Evolutionary conservation across 2,888 invertebrate species (phyloP).

Genomic region (Tricholauxania praeusta): DNA sequence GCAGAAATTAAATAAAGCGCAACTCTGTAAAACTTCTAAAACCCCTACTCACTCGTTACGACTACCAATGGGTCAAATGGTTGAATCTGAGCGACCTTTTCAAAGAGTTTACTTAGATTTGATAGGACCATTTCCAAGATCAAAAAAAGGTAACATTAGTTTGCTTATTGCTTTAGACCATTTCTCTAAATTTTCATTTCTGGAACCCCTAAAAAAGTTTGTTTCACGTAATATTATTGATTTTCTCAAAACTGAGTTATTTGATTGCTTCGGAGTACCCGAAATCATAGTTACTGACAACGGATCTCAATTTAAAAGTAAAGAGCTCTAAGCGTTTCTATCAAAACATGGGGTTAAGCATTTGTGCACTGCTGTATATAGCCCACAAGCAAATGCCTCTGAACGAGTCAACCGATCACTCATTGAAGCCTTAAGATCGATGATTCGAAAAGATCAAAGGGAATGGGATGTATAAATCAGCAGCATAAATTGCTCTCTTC

Average conservation of each 20-base stretch:
- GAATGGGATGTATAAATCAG: conserved; percentile 13
- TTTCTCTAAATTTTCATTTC: conserved; percentile 4
- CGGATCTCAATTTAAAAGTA: not conserved
- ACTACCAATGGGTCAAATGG: not conserved
- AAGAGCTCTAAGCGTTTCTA: not conserved
- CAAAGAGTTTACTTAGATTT: not conserved
- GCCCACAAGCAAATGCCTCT: not conserved
- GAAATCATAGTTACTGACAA: not conserved
- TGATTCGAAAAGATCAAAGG: conserved; percentile 10
- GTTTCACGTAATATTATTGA: not conserved
- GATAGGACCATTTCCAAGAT: not conserved
- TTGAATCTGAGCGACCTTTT: not conserved
- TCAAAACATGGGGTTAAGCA: not conserved
- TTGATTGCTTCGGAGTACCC: not conserved
- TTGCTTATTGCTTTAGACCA: not conserved
- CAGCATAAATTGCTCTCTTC: conserved; percentile 10
- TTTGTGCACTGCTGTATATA: not conserved
- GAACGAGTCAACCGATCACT: conserved; percentile 10
- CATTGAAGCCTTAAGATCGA: not conserved
- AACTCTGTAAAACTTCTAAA: not conserved
- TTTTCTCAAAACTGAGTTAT: not conserved
- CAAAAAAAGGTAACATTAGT: not conserved
- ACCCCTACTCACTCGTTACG: not conserved
- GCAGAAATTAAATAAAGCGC: not conserved
- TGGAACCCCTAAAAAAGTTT: not conserved